These are phyloP conservation scores for Drosophila obscura DNA, from an alignment of 1,140 invertebrate species.

Conservation along the genomic window DNA sequence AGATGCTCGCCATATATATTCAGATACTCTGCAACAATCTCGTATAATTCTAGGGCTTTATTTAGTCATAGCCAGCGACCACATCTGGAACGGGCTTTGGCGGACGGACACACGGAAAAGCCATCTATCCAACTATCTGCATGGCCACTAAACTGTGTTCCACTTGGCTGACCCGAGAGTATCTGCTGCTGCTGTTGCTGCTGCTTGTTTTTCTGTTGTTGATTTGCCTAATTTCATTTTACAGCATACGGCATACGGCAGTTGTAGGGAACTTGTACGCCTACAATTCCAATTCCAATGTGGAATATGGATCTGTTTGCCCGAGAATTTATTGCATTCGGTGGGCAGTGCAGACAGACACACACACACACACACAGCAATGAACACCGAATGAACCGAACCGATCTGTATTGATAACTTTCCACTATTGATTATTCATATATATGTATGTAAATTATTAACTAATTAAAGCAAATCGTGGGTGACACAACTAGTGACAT, in stretches of 20 bases:
- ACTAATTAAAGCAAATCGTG: constrained; percentile 51
- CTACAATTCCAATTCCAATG: constrained; percentile 62
- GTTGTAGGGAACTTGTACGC: constrained; percentile 68
- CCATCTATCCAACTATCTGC: constrained; percentile 37
- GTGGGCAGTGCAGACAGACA: constrained; percentile 74
- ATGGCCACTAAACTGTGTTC: constrained; percentile 46
- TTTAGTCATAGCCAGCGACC: constrained; percentile 39
- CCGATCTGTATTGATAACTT: constrained; percentile 49
- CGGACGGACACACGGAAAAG: too few relatives aligned
- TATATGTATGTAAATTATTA: constrained; percentile 41
- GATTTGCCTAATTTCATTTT: constrained; percentile 76
- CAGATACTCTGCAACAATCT: constrained; percentile 37
- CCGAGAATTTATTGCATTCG: constrained; percentile 73
- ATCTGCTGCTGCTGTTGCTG: constrained; percentile 22
- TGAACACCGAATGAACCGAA: not conserved
- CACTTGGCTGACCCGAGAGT: constrained; percentile 54
- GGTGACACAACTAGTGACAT: constrained; percentile 44
- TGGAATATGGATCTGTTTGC: constrained; percentile 29
- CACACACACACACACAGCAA: constrained; percentile 17
- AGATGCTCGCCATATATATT: constrained; percentile 11
- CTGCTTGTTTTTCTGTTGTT: constrained; percentile 39
- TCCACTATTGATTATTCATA: constrained; percentile 37
- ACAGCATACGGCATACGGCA: constrained; percentile 28
- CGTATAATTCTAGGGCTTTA: constrained; percentile 46
- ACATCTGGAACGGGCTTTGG: constrained; percentile 8